Base-by-base conservation (phyloP, 2,113 vertebrate species). In the Anarrhichthys ocellatus region DNA sequence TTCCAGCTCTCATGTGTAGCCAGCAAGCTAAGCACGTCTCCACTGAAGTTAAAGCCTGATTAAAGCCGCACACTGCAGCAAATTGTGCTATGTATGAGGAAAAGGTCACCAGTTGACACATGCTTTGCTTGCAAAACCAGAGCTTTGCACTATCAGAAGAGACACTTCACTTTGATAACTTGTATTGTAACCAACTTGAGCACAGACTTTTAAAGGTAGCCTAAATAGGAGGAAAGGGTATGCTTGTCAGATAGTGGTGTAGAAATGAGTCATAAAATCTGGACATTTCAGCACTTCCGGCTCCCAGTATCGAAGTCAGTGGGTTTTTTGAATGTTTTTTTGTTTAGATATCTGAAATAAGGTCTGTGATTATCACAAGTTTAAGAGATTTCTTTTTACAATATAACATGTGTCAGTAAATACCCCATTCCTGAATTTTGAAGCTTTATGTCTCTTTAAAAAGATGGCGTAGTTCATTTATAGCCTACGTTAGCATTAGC, bases 61-160 rank as follows among this genome's bases (percentile, higher is more conserved):
- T 91, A 88, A 88, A 91, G 83, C 78, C 56, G 71, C 74, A 68
- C 67, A 78, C 76, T 88, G 87, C 80, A 78, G 80, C 75, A 93
- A 80, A 84, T 80, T 73, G 52, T 70, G 85, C 80, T 65, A 71
- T 81, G 82, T 22, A 77, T 71, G 81, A 85, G 78, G 80, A 79
- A 91, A 91, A 92, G 84, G 86, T 91, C 88, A 83, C 66, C 38
- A 65, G 82, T 85, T 89, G 86, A 90, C 88, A 82, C 79, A 84
- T 79, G 88, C 80, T 90, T 83, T 22, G 76, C 78, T 89, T 89
- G 77, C 89, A 89, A 88, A 90, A 89, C 48, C 61, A 78, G 65
- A 72, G 85, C 66, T 82, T 83, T 65, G 59, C 32, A 27, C 38
- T 52, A 48, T 75, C 73, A 83, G 59, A 70, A 86, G 67, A 78